Evolutionary conservation across 2,797 vertebrate species (phyloP), one percentile per base, ranked within the genome.

Genomic region (Trichosurus vulpecula): DNA sequence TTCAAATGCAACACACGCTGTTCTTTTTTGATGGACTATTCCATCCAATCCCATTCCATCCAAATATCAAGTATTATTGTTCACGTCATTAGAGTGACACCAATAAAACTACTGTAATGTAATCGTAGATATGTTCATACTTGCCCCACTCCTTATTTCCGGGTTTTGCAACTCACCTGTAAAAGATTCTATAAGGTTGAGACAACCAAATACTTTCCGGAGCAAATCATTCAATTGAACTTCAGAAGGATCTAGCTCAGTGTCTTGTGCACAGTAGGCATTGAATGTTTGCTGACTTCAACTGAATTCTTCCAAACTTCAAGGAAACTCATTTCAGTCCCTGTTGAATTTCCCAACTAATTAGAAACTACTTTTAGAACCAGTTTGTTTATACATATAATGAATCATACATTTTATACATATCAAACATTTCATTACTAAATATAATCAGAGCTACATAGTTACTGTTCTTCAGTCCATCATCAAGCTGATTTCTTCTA

Each of bases 91-190:
- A 51, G 87, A 91, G 66, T 92, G 94, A 96, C 52, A 19, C 58
- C 96, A 35, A 92, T 94, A 92, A 87, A 96, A 95, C 93, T 74
- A 55, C 55, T 52, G 0, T 92, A 92, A 94, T 91, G 27, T 91
- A 87, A 94, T 96, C 92, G 47, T 11, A 31, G 92, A 27, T 93
- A 55, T 51, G 30, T 74, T 2, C 27, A 57, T 54, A 81, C 41
- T 94, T 95, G 89, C 35, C 53, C 94, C 90, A 56, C 52, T 96
- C 35, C 92, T 61, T n/a, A 90, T 93, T 93, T 96, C 35, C 93
- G 93, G 57, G 53, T 93, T 90, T 96, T n/a, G 19, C 74, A 55
- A 95, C 55, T 95, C 94, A n/a, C 35, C 74, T 47, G 3, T 0
- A 29, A 94, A 93, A 93, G 9, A 51, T 27, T n/a, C 52, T 51